Percentiles rank a stretch among this genome's conserved stretches.
phyloP scores from a whole-genome alignment of 1,140 invertebrate genomes.

The Acromyrmex heyeri region DNA sequence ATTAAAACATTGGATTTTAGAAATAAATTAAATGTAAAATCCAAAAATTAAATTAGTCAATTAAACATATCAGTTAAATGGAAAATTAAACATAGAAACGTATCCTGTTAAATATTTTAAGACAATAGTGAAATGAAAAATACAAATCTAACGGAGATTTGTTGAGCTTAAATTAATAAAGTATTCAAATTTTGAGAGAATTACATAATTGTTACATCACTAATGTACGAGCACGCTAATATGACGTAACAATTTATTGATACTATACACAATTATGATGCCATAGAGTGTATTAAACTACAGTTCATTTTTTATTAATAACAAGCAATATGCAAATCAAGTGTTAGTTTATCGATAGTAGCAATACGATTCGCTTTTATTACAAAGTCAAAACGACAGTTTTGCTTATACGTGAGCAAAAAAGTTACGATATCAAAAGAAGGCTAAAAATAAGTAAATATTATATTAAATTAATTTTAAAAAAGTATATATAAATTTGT shows the following conservation, averaged over 20 bases:
- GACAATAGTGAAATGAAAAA: background rate
- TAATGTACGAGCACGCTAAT: background rate
- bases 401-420: too few species aligned
- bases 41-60: background rate
- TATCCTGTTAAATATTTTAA: background rate
- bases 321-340: constrained; percentile 37
- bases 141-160: background rate
- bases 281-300: background rate
- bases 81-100: background rate
- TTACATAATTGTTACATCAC: constrained; percentile 12
- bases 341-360: constrained; percentile 3
- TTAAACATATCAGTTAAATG: constrained; percentile 10
- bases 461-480: background rate
- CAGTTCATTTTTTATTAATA: background rate
- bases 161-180: background rate
- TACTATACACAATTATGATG: background rate
- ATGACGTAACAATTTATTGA: background rate
- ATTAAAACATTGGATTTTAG: background rate
- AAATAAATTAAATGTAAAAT: background rate
- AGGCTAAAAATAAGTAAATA: background rate
- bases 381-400: background rate
- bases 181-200: background rate
- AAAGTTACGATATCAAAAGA: background rate
- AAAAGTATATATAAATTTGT: background rate
- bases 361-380: constrained; percentile 12